Conservation (phyloP, 2,888 invertebrate genomes). For the Pharmacophagus antenor region DNA sequence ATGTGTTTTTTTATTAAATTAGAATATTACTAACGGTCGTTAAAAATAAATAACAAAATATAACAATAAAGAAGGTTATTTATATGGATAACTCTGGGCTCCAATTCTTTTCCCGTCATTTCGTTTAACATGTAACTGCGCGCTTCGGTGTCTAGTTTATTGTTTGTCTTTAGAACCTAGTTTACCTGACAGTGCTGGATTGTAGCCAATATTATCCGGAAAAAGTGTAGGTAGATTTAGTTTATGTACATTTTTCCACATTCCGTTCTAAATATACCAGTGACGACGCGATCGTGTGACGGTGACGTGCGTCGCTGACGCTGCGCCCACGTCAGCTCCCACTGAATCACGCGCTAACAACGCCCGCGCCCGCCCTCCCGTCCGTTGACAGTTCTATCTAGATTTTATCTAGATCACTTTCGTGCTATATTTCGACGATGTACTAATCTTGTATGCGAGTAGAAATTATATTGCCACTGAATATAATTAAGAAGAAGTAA, state of each 20-base stretch:
- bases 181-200: slow-evolving; percentile 52
- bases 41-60: background rate
- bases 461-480: background rate
- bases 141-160: slow-evolving; percentile 6
- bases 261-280: slow-evolving; percentile 72
- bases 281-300: slow-evolving; percentile 50
- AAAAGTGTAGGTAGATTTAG: slow-evolving; percentile 55
- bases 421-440: background rate
- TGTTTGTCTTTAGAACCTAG: slow-evolving; percentile 32
- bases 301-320: slow-evolving; percentile 59
- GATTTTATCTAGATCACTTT: slow-evolving; percentile 9
- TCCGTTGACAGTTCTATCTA: slow-evolving; percentile 9
- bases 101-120: slow-evolving; percentile 14
- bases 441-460: background rate
- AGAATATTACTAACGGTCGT: background rate
- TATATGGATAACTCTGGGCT: background rate
- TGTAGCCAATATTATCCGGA: slow-evolving; percentile 62
- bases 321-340: slow-evolving; percentile 43
- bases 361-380: slow-evolving; percentile 25
- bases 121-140: slow-evolving; percentile 3
- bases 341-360: slow-evolving; percentile 66
- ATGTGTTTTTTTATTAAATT: no score
- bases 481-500: background rate
- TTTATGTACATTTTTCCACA: slow-evolving; percentile 58
- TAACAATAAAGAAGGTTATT: background rate